These are phyloP conservation scores for Vidua macroura DNA, from an alignment of 2,113 vertebrate species.

Conservation along the genomic window DNA sequence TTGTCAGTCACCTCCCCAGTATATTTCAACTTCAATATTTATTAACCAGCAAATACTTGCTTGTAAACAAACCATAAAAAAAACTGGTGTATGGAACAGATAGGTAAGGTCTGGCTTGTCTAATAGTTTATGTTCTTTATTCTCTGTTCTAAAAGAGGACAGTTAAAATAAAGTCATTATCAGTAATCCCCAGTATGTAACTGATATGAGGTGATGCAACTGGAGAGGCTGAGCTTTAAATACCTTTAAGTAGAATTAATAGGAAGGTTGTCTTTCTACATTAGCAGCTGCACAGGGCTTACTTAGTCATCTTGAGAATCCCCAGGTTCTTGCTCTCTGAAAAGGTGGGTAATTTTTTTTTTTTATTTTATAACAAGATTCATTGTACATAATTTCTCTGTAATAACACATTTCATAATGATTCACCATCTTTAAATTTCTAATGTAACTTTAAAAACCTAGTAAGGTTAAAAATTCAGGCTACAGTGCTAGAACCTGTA, in stretches of 20 bases:
- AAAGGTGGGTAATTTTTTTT: conserved; percentile 58
- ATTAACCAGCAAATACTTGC: not conserved
- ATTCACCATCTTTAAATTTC: not conserved
- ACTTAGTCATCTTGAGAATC: not conserved
- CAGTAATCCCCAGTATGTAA: not conserved
- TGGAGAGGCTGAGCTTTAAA: conserved; percentile 26
- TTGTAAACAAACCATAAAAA: not conserved
- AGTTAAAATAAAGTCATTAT: not conserved
- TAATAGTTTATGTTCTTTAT: not conserved
- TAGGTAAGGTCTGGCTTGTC: not conserved
- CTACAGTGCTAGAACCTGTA: not conserved
- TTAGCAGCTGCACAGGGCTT: not conserved
- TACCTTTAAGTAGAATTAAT: conserved; percentile 73
- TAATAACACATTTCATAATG: not conserved
- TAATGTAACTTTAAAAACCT: not conserved
- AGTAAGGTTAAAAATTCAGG: not conserved
- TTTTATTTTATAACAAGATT: not conserved
- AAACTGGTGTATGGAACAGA: not conserved
- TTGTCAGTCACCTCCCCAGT: not conserved
- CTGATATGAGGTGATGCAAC: not conserved
- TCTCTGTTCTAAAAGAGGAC: not conserved
- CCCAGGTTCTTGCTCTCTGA: not conserved
- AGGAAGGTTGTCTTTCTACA: not conserved
- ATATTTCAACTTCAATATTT: not conserved
- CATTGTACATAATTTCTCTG: not conserved